Percentiles rank a stretch among this genome's conserved stretches.
Conservation (phyloP, 2,113 vertebrate species). For the Psephotus haematonotus region DNA sequence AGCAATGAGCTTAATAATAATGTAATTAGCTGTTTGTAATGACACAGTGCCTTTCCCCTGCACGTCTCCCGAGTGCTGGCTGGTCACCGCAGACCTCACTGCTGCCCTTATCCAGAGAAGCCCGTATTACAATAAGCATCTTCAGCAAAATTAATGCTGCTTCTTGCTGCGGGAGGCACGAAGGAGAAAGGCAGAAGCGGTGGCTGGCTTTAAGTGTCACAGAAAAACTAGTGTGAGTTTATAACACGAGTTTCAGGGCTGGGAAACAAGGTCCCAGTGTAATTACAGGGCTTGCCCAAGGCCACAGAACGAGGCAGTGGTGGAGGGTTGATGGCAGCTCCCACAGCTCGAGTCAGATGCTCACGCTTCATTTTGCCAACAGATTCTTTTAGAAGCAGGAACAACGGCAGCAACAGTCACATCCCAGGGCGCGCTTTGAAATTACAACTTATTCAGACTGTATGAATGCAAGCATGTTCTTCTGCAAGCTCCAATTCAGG, state of each 20-base stretch:
- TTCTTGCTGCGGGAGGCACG: background rate
- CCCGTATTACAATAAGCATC: background rate
- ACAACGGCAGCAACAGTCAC: background rate
- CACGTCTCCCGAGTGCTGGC: background rate
- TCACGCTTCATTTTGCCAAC: background rate
- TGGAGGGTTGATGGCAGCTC: background rate
- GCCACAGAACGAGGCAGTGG: background rate
- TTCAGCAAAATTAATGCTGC: background rate
- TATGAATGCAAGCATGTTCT: background rate
- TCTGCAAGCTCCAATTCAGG: background rate
- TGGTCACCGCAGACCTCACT: background rate
- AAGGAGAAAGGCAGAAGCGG: background rate
- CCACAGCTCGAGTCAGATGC: accelerated
- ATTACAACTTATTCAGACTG: background rate
- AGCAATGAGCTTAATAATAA: background rate
- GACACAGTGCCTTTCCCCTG: background rate
- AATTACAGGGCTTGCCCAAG: background rate
- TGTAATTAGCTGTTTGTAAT: slow-evolving; percentile 4
- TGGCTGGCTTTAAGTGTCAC: background rate
- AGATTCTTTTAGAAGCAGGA: background rate
- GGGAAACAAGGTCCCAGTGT: slow-evolving; percentile 31
- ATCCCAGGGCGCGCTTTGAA: background rate
- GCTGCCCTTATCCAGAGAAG: background rate
- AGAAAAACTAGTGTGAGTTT: background rate
- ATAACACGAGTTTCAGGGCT: background rate